phyloP scores from a whole-genome alignment of 2,888 invertebrate species.

The Meghimatium bilineatum region DNA sequence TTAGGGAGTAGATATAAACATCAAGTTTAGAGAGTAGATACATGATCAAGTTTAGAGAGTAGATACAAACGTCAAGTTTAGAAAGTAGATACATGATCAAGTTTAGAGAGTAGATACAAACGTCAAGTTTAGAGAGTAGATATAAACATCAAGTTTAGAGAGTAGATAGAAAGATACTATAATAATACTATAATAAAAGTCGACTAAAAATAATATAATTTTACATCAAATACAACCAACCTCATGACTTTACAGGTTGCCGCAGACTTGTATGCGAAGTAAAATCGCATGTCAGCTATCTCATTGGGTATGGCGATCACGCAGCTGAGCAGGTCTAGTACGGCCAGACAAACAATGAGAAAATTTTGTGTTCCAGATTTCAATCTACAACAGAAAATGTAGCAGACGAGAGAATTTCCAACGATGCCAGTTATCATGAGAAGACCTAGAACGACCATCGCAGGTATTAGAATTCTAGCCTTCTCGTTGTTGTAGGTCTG shows the following conservation, averaged over 20 bases:
- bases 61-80: constrained; percentile 58
- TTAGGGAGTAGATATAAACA: constrained; percentile 46
- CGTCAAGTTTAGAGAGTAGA: constrained; percentile 53
- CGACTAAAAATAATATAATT: too few species aligned
- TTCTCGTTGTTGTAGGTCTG: constrained; percentile 49
- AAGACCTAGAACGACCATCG: constrained; percentile 48
- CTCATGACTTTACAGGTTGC: constrained; percentile 61
- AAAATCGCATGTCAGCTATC: constrained; percentile 62
- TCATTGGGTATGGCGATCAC: constrained; percentile 63
- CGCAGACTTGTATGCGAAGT: constrained; percentile 58
- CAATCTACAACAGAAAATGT: constrained; percentile 58
- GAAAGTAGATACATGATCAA: constrained; percentile 48
- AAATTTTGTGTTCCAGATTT: constrained; percentile 58
- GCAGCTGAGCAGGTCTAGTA: constrained; percentile 62
- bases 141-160: constrained; percentile 59
- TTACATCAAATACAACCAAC: too few species aligned
- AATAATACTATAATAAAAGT: too few species aligned
- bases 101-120: constrained; percentile 55
- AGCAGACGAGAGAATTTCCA: constrained; percentile 62
- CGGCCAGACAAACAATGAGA: constrained; percentile 61
- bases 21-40: too few species aligned
- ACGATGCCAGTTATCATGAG: constrained; percentile 60
- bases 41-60: constrained; percentile 52
- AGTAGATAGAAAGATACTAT: too few species aligned
- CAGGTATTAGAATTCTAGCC: constrained; percentile 45